These are phyloP conservation scores for Drosophila antonietae DNA, from an alignment of 2,888 invertebrate genomes.

Conservation along the genomic window DNA sequence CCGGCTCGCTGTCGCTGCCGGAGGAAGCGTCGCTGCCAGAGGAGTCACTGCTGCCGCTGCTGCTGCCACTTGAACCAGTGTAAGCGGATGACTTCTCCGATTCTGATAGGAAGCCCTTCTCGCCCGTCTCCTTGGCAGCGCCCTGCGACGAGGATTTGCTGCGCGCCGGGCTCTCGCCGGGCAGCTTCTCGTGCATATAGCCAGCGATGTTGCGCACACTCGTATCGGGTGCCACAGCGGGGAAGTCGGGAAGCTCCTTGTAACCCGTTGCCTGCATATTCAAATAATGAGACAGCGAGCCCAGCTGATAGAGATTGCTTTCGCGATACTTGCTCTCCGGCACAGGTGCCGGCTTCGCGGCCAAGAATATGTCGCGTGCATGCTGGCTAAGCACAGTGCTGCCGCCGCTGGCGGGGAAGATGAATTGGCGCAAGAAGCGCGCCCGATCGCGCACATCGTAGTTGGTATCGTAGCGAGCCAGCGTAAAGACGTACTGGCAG, in stretches of 20 bases:
- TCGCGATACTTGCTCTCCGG: constrained; percentile 93
- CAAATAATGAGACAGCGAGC: constrained; percentile 97
- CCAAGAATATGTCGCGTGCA: constrained; percentile 94
- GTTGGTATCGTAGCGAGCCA: constrained; percentile 98
- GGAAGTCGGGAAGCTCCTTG: constrained; percentile 94
- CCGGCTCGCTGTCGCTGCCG: constrained; percentile 28
- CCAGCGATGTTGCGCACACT: constrained; percentile 90
- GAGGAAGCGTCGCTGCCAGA: constrained; percentile 56
- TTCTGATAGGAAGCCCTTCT: constrained; percentile 88
- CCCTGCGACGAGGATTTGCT: constrained; percentile 26
- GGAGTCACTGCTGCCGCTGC: constrained; percentile 39
- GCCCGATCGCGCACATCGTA: constrained; percentile 99
- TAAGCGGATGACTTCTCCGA: constrained; percentile 83
- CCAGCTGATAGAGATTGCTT: constrained; percentile 95
- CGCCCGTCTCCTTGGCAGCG: constrained; percentile 72
- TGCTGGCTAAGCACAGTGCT: constrained; percentile 87
- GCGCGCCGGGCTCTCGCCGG: constrained; percentile 76
- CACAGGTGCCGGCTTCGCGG: constrained; percentile 97
- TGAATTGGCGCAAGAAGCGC: constrained; percentile 93
- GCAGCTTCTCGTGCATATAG: constrained; percentile 75
- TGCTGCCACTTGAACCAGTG: constrained; percentile 72
- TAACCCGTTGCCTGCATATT: constrained; percentile 95
- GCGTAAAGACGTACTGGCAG: constrained; percentile 96
- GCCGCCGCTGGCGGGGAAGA: constrained; percentile 87
- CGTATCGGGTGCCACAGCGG: constrained; percentile 90